Conservation (phyloP, 2,888 invertebrate species). For the Ichneumoninae sp. region DNA sequence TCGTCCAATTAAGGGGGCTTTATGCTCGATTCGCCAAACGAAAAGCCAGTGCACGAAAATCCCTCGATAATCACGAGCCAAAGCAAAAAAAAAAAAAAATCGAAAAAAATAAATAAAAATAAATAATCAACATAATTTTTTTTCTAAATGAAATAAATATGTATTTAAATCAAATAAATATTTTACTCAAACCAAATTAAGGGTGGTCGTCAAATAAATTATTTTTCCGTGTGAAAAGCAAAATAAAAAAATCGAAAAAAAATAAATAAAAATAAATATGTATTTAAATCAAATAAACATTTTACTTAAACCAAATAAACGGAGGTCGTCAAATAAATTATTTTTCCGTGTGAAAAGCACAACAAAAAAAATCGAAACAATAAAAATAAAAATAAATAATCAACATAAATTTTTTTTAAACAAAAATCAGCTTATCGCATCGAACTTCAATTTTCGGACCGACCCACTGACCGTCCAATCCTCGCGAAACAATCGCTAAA, state of each 20-base stretch:
- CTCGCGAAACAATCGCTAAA: background rate
- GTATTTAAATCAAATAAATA: no score
- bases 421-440: background rate
- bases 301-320: no score
- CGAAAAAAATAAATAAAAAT: no score
- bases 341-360: background rate
- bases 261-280: background rate
- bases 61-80: conserved; percentile 4
- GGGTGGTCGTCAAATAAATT: no score
- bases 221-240: no score
- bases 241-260: no score
- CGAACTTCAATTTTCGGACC: background rate
- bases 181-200: no score
- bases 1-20: conserved; percentile 69
- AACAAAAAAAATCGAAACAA: background rate
- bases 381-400: background rate
- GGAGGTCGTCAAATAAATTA: no score
- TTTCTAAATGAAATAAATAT: no score
- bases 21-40: conserved; percentile 59
- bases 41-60: background rate
- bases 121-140: no score
- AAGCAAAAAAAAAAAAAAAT: background rate
- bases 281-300: no score
- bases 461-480: background rate
- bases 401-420: no score